phyloP scores from a whole-genome alignment of 1,140 invertebrate species.

The Drosophila novamexicana region DNA sequence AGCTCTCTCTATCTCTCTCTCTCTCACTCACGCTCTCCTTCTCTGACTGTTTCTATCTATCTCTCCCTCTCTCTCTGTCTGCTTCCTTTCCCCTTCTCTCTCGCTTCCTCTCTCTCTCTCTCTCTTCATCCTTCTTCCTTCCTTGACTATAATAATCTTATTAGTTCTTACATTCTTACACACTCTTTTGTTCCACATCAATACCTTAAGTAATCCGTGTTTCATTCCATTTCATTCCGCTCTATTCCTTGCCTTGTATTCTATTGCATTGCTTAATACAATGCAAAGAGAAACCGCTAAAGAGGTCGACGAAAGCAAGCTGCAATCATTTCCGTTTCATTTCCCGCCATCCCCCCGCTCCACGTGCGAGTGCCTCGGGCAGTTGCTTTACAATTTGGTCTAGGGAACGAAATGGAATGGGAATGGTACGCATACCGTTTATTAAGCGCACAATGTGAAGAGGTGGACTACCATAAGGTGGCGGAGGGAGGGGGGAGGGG shows the following conservation, averaged over 20 bases:
- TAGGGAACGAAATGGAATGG: neutral
- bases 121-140: neutral
- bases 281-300: neutral
- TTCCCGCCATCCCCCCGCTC: neutral
- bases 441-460: slow-evolving; percentile 23
- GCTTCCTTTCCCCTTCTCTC: neutral
- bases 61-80: neutral
- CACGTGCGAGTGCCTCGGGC: neutral
- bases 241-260: neutral
- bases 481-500: neutral
- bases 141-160: too few species aligned
- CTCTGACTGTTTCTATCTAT: neutral
- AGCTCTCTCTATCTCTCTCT: neutral
- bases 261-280: slow-evolving; percentile 2
- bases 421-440: slow-evolving; percentile 9
- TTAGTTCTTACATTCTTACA: neutral
- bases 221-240: neutral
- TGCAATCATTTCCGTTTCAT: neutral
- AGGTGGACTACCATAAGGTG: neutral
- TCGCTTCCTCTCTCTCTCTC: neutral
- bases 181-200: neutral
- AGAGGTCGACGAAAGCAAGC: neutral
- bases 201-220: neutral
- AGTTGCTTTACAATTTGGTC: neutral
- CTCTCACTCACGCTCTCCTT: neutral